Base-by-base conservation (phyloP, 2,888 invertebrate species). In the Lithophane leautieri region DNA sequence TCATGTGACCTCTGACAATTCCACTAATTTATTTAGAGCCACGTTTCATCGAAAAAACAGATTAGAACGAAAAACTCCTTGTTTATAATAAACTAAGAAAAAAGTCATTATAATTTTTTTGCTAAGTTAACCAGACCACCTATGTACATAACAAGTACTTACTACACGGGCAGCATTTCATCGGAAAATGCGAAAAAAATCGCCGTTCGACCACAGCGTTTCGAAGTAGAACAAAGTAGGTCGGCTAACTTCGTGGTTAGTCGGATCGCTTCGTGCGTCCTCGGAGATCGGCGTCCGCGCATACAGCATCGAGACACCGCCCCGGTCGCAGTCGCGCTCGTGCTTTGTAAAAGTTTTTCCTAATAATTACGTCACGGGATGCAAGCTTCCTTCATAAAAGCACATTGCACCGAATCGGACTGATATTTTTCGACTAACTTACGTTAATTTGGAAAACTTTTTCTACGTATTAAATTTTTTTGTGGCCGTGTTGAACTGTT, bases 151-250 rank as follows among this genome's bases (percentile, higher is more conserved):
- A 78, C 81, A 83, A 83, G 80, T 84, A 81, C 83, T 83, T 82
- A 82, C 82, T 86, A 85, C 79, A 83, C 87, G 87, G 88, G 90
- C 91, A 91, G 91, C 91, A 93, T 94, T 95, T 95, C 94, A 94
- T 94, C 93, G 95, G 95, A 96, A 96, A 96, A 96, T 95, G 93
- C 89, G 92, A 94, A 95, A 95, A 94, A 95, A 95, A 94, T 91
- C 92, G 89, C 91, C 90, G 92, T 92, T 92, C 91, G 93, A 91
- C 94, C 94, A 90, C 93, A 91, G 91, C 94, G 93, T 93, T 95
- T 94, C 94, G 92, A 94, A 93, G 95, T 94, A 93, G 93, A 89
- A 91, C 93, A 91, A 96, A 94, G 95, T 96, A 93, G 96, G 96
- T 96, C 96, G 96, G 94, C 83, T 89, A 87, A 83, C 90, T 91